Evolutionary conservation across 2,797 vertebrate genomes (phyloP).

Genomic region (Bufotes viridis): DNA sequence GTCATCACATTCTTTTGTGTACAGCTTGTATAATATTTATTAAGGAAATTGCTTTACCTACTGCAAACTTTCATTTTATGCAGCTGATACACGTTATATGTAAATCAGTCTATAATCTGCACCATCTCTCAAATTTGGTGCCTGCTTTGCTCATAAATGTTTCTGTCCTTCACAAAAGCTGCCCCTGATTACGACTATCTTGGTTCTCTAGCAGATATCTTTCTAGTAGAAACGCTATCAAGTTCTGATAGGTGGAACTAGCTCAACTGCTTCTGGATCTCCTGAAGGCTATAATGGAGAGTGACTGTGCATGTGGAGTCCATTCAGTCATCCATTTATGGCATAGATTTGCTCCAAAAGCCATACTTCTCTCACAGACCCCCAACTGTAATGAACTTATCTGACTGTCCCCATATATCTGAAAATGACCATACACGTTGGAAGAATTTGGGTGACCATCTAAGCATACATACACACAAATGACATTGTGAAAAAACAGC

Average conservation of each 20-base stretch:
- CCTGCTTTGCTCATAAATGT: not conserved
- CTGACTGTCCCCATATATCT: not conserved
- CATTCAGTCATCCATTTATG: not conserved
- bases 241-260: too few species aligned
- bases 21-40: not conserved
- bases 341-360: not conserved
- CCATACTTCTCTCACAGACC: not conserved
- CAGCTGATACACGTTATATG: not conserved
- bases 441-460: too few species aligned
- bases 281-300: too few species aligned
- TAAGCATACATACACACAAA: too few species aligned
- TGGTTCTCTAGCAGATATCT: not conserved
- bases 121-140: not conserved
- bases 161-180: not conserved
- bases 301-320: too few species aligned
- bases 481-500: too few species aligned
- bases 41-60: not conserved
- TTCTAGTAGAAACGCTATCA: too few species aligned
- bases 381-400: not conserved
- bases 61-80: not conserved
- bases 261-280: too few species aligned
- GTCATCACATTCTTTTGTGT: constrained; percentile 1
- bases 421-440: too few species aligned
- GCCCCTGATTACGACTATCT: not conserved
- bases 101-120: not conserved